Evolutionary conservation across 2,113 vertebrate genomes (phyloP), one percentile per base, ranked within the genome.

Genomic region (Clarias gariepinus): DNA sequence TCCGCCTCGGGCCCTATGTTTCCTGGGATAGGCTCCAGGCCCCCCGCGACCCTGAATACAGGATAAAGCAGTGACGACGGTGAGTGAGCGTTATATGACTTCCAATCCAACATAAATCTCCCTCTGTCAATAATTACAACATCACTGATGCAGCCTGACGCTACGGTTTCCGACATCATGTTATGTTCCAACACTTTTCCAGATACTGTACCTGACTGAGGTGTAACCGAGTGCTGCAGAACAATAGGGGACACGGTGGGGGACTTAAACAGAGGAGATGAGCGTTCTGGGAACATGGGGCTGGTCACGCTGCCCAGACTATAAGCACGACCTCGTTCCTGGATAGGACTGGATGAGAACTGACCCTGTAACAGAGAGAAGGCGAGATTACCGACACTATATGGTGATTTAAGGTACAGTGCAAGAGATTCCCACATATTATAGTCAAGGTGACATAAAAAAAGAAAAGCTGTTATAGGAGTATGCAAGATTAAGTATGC

Each of bases 281-380:
- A 96, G 7, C 91, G 89, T 61, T 96, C 95, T 85, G 94, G 91
- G 91, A 97, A 95, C 0, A 95, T 87, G 23, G 97, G 97, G 83
- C 96, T 99, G 28, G 93, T 87, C 15, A 95, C 88, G 89, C 97
- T 99, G 87, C 97, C 98, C 36, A 99, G 92, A 89, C 98, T 99
- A 77, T 96, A 96, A 60, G 95, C 93, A 87, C 96, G 95, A 88
- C 93, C 60, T 91, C 92, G 96, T 53, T 95, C 95, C 85, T 95
- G 95, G 92, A 99, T 98, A 74, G 98, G 98, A 89, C 98, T 99
- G 63, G 98, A 99, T 0, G 98, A 99, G 94, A 99, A 97, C 73
- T 99, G 98, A 55, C 96, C 97, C 98, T 99, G 13, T 71, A 85
- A n/a, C 52, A 83, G 15, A 25, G 30, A 47, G 21, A 87, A 12